Base-by-base conservation (phyloP, 2,113 vertebrate species). In the Recurvirostra avosetta region DNA sequence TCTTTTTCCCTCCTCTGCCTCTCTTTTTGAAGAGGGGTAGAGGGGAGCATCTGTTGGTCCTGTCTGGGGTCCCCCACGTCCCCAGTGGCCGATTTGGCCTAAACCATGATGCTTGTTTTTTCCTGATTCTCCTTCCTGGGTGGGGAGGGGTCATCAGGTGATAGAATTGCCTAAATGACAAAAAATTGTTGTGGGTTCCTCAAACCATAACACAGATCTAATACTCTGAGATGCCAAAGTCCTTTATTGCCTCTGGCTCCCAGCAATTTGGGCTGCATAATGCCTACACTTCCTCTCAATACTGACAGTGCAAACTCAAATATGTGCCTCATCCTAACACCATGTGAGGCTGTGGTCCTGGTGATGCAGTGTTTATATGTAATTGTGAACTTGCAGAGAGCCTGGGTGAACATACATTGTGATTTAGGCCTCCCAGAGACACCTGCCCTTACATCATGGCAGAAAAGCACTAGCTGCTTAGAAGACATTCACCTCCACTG, bases 331-430 rank as follows among this genome's bases (percentile, higher is more conserved):
- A 92, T 74, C 77, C 77, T 73, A 87, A 79, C 40, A 65, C 79
- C 36, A 34, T 56, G 93, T 75, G 94, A 94, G 93, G 88, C 74
- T 88, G 68, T 94, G 92, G 90, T 79, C 95, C 92, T 91, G 84
- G 52, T 50, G 89, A 73, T 82, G 76, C 30, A 16, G 59, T 40
- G 49, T 29, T 0, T 32, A 94, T 85, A 74, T 26, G 41, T 14
- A 4, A 40, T 11, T 3, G 3, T 5, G 14, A 12, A 36, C 40
- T 71, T n/a, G n/a, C 20, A 70, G 20, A 55, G 25, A 41, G 13
- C 25, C 26, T 70, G n/a, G 25, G 32, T 63, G 50, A 70, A 41
- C 11, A 43, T 18, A 68, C 15, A 26, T 52, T 8, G 32, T 36
- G 13, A 52, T 43, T 77, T 61, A 77, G 45, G 17, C 53, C 40